phyloP scores from a whole-genome alignment of 2,797 vertebrate genomes.

The Diglossa cyanea region DNA sequence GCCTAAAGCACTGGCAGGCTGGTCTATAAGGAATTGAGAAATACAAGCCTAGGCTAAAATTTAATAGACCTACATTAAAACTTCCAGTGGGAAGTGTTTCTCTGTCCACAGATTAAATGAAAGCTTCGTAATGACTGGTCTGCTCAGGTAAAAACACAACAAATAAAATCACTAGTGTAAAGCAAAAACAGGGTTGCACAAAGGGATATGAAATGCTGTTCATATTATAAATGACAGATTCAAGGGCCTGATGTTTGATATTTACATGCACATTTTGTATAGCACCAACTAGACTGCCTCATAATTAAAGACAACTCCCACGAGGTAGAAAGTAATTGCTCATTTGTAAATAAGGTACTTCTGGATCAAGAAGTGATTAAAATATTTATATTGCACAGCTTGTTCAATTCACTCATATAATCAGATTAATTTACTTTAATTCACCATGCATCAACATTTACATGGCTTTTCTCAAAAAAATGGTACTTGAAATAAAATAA shows the following conservation, averaged over 20 bases:
- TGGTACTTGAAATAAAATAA: conserved; percentile 72
- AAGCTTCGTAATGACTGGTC: background rate
- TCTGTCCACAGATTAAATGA: background rate
- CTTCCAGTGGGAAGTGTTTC: background rate
- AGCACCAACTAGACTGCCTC: conserved; percentile 75
- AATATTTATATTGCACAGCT: conserved; percentile 89
- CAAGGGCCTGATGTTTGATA: conserved; percentile 76
- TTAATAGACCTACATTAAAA: background rate
- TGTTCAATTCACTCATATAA: conserved; percentile 80
- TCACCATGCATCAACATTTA: conserved; percentile 71
- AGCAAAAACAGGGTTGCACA: background rate
- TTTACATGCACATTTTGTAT: conserved; percentile 79
- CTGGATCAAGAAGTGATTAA: conserved; percentile 87
- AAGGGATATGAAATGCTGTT: conserved; percentile 1
- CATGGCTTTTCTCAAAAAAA: conserved; percentile 59
- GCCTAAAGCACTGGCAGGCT: background rate
- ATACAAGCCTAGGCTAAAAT: background rate
- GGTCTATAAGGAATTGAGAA: background rate
- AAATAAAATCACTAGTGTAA: background rate
- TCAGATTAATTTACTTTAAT: conserved; percentile 82
- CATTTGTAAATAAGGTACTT: conserved; percentile 88
- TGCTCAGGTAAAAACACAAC: background rate
- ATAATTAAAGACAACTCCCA: conserved; percentile 82
- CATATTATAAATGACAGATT: conserved; percentile 74
- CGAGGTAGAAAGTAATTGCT: conserved; percentile 86